These are phyloP conservation scores for Bucorvus abyssinicus DNA, from an alignment of 2,797 vertebrate species.

Conservation along the genomic window DNA sequence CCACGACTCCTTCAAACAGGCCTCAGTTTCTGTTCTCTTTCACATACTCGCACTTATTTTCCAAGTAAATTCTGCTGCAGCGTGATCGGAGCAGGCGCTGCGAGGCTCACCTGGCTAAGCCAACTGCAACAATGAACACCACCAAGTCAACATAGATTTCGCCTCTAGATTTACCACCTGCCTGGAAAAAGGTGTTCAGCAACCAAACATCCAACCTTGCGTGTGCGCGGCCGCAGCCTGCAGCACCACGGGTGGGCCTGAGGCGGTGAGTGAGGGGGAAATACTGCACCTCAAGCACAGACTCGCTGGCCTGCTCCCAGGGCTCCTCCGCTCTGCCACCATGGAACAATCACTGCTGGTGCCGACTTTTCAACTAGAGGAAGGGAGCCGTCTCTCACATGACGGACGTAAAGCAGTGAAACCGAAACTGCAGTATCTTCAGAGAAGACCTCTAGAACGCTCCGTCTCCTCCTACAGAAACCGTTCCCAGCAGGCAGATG, in stretches of 20 bases:
- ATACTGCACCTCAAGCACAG: background rate
- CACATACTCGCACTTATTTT: background rate
- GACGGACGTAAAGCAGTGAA: background rate
- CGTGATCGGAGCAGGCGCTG: fast-evolving
- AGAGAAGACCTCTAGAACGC: background rate
- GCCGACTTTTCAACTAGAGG: background rate
- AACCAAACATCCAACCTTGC: background rate
- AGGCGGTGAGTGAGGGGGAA: background rate
- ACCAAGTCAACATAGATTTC: background rate
- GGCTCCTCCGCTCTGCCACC: background rate
- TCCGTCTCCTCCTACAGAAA: no score
- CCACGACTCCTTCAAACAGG: background rate
- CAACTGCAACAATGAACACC: background rate
- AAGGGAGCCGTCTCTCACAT: background rate
- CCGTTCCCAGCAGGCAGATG: no score
- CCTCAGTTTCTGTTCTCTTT: background rate
- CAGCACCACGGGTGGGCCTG: background rate
- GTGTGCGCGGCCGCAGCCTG: background rate
- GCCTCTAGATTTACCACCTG: background rate
- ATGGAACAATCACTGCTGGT: background rate
- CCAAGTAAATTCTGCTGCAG: background rate
- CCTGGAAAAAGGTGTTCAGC: background rate
- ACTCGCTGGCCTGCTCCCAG: background rate
- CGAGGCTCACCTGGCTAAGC: background rate
- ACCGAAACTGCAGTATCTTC: background rate